Conservation (phyloP, 2,888 invertebrate species). For the Aphodius granarius region DNA sequence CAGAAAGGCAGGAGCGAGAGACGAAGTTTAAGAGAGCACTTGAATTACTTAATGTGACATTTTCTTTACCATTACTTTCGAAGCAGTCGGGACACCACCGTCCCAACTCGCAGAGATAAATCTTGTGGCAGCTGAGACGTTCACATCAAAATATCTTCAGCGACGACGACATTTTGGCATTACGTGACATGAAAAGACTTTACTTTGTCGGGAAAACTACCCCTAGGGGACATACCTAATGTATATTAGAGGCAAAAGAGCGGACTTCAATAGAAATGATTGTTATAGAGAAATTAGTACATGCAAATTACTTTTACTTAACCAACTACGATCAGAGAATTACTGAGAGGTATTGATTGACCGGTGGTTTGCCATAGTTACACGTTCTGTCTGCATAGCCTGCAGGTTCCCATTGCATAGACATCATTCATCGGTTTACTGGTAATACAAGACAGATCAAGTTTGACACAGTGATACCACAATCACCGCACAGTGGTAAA, state of each 20-base stretch:
- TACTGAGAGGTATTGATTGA: background rate
- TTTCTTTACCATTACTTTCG: background rate
- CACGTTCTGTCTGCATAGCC: background rate
- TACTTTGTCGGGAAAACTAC: background rate
- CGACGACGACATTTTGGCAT: background rate
- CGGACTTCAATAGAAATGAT: too few relatives aligned
- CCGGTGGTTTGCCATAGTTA: background rate
- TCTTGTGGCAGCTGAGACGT: conserved; percentile 9
- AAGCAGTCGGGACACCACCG: background rate
- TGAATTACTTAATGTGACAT: background rate
- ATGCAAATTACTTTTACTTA: background rate
- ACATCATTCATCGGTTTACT: background rate
- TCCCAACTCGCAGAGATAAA: background rate
- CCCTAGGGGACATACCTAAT: background rate
- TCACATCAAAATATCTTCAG: conserved; percentile 12
- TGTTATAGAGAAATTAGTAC: too few relatives aligned
- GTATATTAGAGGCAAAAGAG: background rate
- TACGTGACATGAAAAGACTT: background rate
- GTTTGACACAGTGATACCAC: background rate
- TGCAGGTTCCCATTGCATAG: background rate
- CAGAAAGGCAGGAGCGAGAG: background rate
- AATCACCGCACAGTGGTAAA: background rate
- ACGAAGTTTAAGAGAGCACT: background rate
- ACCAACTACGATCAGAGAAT: background rate
- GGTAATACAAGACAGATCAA: background rate